Percentiles rank a stretch among this genome's conserved stretches.
Conservation (phyloP, 1,140 invertebrate genomes). For the Akabosia matsudoensis region DNA sequence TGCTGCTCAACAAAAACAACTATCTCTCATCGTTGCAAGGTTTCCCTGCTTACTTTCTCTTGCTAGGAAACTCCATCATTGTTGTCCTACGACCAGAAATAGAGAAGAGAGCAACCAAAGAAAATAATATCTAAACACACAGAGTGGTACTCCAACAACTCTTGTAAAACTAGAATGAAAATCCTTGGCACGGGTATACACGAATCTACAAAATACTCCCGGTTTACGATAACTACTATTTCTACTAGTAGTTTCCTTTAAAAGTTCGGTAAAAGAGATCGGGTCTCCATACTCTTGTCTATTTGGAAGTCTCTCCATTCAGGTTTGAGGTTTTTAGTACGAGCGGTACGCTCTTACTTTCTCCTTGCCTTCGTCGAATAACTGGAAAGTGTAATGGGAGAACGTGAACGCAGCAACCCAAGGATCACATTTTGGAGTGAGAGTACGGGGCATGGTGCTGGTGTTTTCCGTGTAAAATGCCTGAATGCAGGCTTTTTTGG, state of each 20-base stretch:
- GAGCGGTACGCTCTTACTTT: neutral
- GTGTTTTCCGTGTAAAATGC: neutral
- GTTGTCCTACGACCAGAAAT: neutral
- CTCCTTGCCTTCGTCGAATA: neutral
- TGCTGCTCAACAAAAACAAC: no score
- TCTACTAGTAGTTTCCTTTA: neutral
- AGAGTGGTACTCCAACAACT: neutral
- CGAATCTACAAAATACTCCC: neutral
- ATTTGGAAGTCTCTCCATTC: neutral
- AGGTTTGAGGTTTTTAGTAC: neutral
- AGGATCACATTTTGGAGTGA: no score
- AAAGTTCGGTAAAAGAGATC: no score
- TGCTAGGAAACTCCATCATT: neutral
- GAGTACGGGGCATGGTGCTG: neutral
- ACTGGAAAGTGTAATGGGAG: no score
- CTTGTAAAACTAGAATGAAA: neutral
- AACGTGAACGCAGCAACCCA: neutral
- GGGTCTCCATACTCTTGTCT: neutral
- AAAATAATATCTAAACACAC: neutral
- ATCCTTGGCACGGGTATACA: neutral
- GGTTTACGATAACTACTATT: neutral
- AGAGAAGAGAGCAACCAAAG: neutral
- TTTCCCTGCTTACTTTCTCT: no score
- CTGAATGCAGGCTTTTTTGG: neutral
- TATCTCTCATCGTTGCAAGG: no score